Evolutionary conservation across 2,113 vertebrate species (phyloP).

Genomic region (Colaptes auratus): DNA sequence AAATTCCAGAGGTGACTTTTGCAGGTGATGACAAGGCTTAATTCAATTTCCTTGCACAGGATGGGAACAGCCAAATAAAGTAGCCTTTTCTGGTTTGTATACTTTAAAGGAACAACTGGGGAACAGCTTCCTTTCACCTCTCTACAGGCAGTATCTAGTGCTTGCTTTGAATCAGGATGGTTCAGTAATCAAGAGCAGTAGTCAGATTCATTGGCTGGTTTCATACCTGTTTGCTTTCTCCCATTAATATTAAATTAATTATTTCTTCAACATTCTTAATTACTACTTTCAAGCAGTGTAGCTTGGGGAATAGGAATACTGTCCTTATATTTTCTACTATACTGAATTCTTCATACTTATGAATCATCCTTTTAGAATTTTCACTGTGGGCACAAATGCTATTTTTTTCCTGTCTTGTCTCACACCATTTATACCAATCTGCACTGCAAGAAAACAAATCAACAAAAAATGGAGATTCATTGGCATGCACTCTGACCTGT

Average conservation of each 20-base stretch:
- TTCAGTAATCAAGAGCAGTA: neutral
- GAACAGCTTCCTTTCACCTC: neutral
- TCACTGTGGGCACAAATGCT: neutral
- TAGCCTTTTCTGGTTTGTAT: neutral
- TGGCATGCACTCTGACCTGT: neutral
- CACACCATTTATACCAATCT: neutral
- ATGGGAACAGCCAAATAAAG: neutral
- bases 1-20: neutral
- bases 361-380: neutral
- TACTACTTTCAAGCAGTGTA: neutral
- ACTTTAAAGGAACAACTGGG: neutral
- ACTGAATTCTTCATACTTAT: neutral
- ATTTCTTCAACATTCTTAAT: neutral
- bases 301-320: neutral
- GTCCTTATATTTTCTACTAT: neutral
- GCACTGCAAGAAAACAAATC: neutral
- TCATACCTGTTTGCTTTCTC: neutral
- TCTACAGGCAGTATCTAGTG: neutral
- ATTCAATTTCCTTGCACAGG: neutral
- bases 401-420: neutral
- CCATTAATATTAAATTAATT: neutral
- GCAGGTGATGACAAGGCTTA: neutral
- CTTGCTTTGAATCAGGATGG: neutral
- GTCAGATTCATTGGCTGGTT: neutral
- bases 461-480: neutral